These are phyloP conservation scores for Muntiacus muntjak DNA, from an alignment of 2,113 vertebrate genomes.

Conservation along the genomic window DNA sequence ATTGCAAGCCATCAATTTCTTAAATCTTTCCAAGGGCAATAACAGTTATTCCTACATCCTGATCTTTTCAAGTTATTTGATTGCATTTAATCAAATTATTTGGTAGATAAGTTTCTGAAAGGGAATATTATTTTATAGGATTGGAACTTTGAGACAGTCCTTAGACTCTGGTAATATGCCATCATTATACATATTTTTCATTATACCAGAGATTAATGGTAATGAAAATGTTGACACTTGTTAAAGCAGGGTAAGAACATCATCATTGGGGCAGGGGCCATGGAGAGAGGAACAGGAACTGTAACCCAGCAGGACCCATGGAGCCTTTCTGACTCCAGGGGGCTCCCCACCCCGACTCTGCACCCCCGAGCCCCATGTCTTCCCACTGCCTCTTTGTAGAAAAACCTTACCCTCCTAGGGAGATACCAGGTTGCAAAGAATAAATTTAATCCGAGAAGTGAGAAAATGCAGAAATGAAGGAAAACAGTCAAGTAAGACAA, in stretches of 20 bases:
- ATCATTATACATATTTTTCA: neutral
- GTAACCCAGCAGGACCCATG: neutral
- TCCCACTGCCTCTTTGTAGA: neutral
- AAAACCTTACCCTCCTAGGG: neutral
- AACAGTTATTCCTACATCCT: neutral
- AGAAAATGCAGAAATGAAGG: neutral
- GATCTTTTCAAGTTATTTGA: neutral
- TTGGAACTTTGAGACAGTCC: neutral
- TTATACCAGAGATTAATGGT: neutral
- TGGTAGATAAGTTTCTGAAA: neutral
- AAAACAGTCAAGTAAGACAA: neutral
- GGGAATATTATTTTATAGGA: neutral
- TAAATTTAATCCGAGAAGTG: neutral
- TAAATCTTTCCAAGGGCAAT: neutral
- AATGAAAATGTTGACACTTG: neutral
- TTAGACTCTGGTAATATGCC: neutral
- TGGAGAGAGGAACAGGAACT: neutral
- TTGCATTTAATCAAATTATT: neutral
- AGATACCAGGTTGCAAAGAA: neutral
- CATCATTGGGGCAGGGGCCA: neutral
- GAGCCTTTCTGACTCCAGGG: neutral
- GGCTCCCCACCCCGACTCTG: neutral
- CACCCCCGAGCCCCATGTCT: neutral
- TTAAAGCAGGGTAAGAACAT: neutral
- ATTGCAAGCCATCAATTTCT: neutral